A percentile compares a stretch with the other conserved stretches of the same genome.
Conservation (phyloP, 2,888 invertebrate genomes). For the Ferrisia virgata region DNA sequence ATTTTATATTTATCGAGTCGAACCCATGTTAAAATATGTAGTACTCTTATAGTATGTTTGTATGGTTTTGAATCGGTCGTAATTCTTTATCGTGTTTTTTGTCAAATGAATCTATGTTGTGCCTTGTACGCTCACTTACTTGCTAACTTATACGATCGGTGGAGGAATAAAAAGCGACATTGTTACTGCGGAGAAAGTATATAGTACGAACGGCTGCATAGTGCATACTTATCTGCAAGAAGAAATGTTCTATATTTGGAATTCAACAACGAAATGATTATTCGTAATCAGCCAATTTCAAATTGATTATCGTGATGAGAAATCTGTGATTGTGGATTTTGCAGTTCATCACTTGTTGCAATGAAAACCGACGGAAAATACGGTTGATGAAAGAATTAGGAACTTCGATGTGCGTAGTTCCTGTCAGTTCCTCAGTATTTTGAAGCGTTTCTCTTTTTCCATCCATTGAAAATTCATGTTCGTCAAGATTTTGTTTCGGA, state of each 20-base stretch:
- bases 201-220: too few species aligned
- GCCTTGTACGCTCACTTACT: not conserved
- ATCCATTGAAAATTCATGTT: too few species aligned
- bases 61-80: not conserved
- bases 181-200: not conserved
- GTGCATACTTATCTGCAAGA: too few species aligned
- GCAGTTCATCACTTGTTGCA: not conserved
- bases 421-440: too few species aligned
- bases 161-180: not conserved
- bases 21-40: not conserved
- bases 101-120: not conserved
- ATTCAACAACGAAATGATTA: not conserved
- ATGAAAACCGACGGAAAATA: not conserved
- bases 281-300: not conserved
- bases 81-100: slow-evolving; percentile 4
- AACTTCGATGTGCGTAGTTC: too few species aligned
- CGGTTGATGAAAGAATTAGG: too few species aligned
- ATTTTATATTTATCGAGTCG: not conserved
- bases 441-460: too few species aligned
- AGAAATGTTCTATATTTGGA: not conserved
- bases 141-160: not conserved
- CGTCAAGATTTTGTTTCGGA: too few species aligned
- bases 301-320: not conserved
- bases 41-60: not conserved
- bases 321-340: not conserved